These are phyloP conservation scores for Vespertilio murinus DNA, from an alignment of 2,797 vertebrate genomes.

Conservation along the genomic window DNA sequence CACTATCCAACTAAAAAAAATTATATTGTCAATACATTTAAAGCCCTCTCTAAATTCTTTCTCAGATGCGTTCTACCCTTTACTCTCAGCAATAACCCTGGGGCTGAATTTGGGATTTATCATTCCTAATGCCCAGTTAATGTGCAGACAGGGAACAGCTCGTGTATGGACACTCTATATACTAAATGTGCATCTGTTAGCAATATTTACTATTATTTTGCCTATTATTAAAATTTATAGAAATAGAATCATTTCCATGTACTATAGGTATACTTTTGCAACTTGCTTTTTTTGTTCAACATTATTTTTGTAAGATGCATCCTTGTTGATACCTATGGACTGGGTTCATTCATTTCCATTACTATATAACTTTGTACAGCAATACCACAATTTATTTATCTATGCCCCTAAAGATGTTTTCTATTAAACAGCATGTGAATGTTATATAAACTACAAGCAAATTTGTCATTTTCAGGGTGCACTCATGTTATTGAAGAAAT, in stretches of 20 bases:
- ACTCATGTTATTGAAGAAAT: background rate
- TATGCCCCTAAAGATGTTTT: background rate
- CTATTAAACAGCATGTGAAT: background rate
- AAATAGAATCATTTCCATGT: background rate
- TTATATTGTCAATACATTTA: background rate
- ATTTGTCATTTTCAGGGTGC: background rate
- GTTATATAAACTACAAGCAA: background rate
- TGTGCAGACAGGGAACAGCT: background rate
- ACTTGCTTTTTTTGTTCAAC: background rate
- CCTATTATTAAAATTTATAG: background rate
- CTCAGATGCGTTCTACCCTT: background rate
- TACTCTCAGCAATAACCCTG: background rate
- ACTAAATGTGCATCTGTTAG: background rate
- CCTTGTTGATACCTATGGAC: background rate
- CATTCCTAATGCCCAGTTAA: background rate
- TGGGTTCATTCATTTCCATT: background rate
- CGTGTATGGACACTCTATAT: background rate
- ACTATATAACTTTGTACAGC: background rate
- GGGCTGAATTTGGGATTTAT: background rate
- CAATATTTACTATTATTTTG: slow-evolving; percentile 18
- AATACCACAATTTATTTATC: background rate
- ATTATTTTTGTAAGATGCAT: background rate
- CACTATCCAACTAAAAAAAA: background rate
- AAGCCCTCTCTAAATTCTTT: background rate
- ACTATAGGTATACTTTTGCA: background rate